Base-by-base conservation (phyloP, 2,888 invertebrate species). In the Ectemnius continuus region DNA sequence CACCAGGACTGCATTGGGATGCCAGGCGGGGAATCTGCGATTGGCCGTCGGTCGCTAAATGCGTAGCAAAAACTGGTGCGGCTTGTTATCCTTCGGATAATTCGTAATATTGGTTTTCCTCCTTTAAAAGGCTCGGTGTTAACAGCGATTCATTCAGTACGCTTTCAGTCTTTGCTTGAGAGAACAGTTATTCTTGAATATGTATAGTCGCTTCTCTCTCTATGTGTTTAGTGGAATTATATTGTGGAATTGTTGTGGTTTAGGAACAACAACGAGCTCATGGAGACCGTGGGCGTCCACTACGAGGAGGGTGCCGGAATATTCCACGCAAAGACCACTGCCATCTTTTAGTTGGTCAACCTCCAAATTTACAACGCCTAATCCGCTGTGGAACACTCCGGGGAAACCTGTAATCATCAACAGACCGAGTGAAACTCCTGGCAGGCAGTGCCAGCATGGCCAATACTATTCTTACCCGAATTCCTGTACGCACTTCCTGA, bases 1-100 rank as follows among this genome's bases (percentile, higher is more conserved):
- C 96, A 0, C 94, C 95, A 0, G 96, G 96, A 3, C 90, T 97
- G 59, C 96, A 97, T 88, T 97, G 96, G 96, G 95, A 96, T 81
- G 91, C 92, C 23, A 86, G 92, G 0, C 92, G 92, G 62, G 93
- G 93, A 56, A 92, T 95, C 57, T 97, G 97, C 85, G 97, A 97
- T 88, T 97, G 97, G 97, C 97, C 97, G 0, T 92, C 92, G 59
- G 92, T 92, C 47, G 96, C 96, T 0, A 94, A 94, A 82, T 97
- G 97, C 87, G 91, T 90, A 75, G 83, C 83, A 26, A 18, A 23
- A 46, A 65, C 71, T 23, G 69, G 83, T 83, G 73, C 68, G 56
- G 1, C 13, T 56, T 46, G n/a, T 66, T 26, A 58, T 66, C 26
- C 26, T 18, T 11, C 48, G 20, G n/a, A 23, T 23, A 3, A 0